phyloP scores from a whole-genome alignment of 2,113 vertebrate genomes.

The Hydropotes inermis region DNA sequence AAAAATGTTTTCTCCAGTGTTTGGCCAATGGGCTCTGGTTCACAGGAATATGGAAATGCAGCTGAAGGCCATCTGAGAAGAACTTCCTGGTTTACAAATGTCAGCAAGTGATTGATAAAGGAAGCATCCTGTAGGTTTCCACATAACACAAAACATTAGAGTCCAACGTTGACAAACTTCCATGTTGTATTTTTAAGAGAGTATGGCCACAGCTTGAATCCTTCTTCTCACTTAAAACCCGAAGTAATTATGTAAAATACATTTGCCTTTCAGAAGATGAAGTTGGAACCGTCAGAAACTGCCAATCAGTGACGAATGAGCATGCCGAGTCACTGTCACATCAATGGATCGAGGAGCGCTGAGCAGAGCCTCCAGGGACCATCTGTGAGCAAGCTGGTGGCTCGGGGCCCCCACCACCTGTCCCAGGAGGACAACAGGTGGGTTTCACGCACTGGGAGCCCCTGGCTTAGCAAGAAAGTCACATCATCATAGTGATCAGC shows the following conservation, averaged over 20 bases:
- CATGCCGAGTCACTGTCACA: conserved; percentile 77
- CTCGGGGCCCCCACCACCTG: conserved; percentile 37
- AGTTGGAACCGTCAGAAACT: conserved; percentile 77
- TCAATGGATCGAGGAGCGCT: conserved; percentile 72
- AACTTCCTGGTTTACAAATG: conserved; percentile 50
- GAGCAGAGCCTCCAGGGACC: conserved; percentile 69
- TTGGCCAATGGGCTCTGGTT: not conserved
- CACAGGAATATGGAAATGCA: not conserved
- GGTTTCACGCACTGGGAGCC: too few species aligned
- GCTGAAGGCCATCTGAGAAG: not conserved
- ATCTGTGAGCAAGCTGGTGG: conserved; percentile 33
- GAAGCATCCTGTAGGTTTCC: conserved; percentile 37
- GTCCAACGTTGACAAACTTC: conserved; percentile 44
- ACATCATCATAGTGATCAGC: too few species aligned
- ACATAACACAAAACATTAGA: conserved; percentile 42
- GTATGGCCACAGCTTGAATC: not conserved
- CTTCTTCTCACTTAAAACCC: not conserved
- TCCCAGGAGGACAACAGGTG: too few species aligned
- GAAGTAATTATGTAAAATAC: not conserved
- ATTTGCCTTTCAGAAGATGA: conserved; percentile 21
- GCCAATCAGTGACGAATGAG: conserved; percentile 45
- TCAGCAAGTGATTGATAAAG: conserved; percentile 40
- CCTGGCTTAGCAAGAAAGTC: too few species aligned
- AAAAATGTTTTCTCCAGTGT: not conserved
- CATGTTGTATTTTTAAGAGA: conserved; percentile 6